Evolutionary conservation across 2,113 vertebrate species (phyloP).

Genomic region (Patagioenas fasciata): DNA sequence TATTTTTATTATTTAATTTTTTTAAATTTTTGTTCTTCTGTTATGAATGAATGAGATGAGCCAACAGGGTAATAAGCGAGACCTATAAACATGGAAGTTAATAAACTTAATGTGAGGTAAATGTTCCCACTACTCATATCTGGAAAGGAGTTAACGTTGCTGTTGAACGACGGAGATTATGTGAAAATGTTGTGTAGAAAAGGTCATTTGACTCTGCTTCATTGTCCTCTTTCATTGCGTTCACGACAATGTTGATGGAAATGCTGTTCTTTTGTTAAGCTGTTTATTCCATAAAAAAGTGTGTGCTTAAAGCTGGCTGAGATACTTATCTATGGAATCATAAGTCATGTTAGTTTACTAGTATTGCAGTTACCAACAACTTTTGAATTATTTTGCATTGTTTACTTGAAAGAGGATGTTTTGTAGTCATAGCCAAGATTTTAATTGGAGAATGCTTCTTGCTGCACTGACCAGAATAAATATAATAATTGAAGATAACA

Average conservation of each 20-base stretch:
- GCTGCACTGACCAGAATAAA: background rate
- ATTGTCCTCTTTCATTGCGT: background rate
- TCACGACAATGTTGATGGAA: background rate
- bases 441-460: background rate
- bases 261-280: background rate
- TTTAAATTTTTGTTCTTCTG: background rate
- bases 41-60: background rate
- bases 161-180: background rate
- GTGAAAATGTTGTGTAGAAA: background rate
- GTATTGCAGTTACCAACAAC: background rate
- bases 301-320: background rate
- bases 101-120: background rate
- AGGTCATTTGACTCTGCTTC: background rate
- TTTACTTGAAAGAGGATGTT: background rate
- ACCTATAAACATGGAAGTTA: background rate
- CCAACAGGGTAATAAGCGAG: background rate
- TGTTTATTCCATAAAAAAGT: background rate
- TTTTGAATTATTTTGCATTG: background rate
- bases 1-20: background rate
- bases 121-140: accelerated
- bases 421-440: background rate
- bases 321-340: background rate
- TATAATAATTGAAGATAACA: background rate
- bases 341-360: background rate
- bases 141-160: background rate